Conservation (phyloP, 2,797 vertebrate species). For the Varecia variegata region DNA sequence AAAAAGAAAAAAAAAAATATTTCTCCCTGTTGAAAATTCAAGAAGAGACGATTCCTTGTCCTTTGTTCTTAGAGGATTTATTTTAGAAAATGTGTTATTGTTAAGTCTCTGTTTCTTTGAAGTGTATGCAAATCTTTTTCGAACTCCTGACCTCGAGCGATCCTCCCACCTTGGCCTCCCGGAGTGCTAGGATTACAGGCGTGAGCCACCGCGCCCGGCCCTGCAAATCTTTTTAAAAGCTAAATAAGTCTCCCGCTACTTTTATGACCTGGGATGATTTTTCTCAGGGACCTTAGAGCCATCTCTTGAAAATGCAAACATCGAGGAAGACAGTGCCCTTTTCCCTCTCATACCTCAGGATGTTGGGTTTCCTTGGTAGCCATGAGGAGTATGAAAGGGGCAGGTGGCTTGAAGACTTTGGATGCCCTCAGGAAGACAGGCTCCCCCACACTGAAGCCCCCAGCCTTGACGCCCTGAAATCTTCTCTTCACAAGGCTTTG, state of each 20-base stretch:
- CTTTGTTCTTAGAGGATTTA: background rate
- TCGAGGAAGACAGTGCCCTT: background rate
- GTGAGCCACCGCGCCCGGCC: no score
- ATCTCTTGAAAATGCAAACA: background rate
- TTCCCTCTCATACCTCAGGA: background rate
- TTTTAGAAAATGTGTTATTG: background rate
- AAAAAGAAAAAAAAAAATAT: no score
- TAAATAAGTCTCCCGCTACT: background rate
- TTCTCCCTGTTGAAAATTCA: background rate
- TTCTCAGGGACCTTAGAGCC: background rate
- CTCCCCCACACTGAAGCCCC: background rate
- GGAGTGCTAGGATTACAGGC: no score
- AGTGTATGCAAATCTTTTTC: background rate
- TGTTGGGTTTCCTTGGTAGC: no score
- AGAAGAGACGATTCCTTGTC: background rate
- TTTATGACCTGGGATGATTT: background rate
- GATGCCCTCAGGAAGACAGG: background rate
- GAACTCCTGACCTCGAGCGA: no score
- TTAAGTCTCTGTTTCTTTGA: background rate
- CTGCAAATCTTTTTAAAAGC: background rate
- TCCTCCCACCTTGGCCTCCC: no score
- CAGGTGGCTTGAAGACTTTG: background rate
- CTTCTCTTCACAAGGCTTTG: no score
- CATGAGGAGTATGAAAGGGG: background rate
- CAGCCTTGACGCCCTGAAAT: no score